Evolutionary conservation across 1,140 invertebrate species (phyloP).

Genomic region (Yoshiicerus persimilis): DNA sequence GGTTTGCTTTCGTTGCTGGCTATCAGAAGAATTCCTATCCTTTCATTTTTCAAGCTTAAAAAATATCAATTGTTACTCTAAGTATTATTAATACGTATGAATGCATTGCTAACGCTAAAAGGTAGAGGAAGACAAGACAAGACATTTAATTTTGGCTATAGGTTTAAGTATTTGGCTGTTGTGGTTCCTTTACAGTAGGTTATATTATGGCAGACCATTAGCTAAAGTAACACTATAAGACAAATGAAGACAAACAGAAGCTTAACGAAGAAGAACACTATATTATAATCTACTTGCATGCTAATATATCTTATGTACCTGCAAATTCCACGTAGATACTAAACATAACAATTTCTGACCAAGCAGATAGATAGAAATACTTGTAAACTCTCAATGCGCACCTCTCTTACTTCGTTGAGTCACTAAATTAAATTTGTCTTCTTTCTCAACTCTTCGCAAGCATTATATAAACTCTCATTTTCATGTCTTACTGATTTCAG

Average conservation of each 20-base stretch:
- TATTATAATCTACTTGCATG: neutral
- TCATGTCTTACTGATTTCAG: neutral
- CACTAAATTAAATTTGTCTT: neutral
- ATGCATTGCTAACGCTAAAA: too few relatives aligned
- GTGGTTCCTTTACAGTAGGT: too few relatives aligned
- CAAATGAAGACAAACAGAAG: neutral
- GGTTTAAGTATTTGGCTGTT: too few relatives aligned
- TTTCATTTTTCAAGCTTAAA: neutral
- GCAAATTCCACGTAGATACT: neutral
- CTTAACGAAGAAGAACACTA: neutral
- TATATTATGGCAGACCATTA: too few relatives aligned
- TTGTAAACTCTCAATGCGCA: neutral
- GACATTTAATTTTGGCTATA: too few relatives aligned
- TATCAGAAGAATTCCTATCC: neutral
- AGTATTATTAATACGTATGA: too few relatives aligned
- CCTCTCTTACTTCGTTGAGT: neutral
- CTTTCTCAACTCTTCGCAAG: neutral
- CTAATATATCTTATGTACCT: neutral
- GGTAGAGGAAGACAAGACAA: neutral
- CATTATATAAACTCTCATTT: neutral
- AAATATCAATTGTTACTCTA: too few relatives aligned
- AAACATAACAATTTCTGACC: neutral
- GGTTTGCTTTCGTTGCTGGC: neutral
- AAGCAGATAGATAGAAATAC: neutral
- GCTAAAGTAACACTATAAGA: neutral